Evolutionary conservation across 2,797 vertebrate genomes (phyloP).

Genomic region (Tragelaphus oryx): DNA sequence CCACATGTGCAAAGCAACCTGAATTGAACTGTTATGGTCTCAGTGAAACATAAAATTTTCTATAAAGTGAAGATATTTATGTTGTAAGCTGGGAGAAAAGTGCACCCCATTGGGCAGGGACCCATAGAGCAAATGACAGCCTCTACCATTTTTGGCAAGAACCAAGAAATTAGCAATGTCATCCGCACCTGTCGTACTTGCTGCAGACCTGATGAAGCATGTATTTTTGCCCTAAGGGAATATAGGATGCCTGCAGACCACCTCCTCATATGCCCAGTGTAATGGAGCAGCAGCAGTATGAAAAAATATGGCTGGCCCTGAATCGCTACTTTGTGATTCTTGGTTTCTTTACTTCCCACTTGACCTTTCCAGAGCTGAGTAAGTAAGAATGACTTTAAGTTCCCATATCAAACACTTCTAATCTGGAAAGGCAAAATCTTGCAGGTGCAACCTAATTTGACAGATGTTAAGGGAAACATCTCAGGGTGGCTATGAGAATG

Average conservation of each 20-base stretch:
- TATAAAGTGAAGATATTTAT: background rate
- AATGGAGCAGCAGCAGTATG: background rate
- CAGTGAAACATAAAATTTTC: background rate
- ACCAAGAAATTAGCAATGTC: background rate
- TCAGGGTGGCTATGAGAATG: background rate
- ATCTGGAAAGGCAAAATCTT: conserved; percentile 4
- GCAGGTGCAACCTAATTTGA: background rate
- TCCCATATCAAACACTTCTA: background rate
- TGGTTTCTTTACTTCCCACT: conserved; percentile 4
- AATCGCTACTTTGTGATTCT: background rate
- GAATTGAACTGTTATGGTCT: background rate
- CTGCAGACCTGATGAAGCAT: background rate
- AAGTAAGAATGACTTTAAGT: background rate
- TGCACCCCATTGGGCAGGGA: background rate
- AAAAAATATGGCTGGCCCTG: background rate
- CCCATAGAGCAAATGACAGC: background rate
- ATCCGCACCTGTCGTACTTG: background rate
- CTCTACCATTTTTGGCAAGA: background rate
- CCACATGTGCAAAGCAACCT: background rate
- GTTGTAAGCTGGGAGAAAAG: background rate
- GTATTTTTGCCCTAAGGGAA: background rate
- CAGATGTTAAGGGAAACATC: background rate
- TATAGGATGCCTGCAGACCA: background rate
- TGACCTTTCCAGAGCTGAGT: background rate
- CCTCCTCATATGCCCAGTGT: background rate